Evolutionary conservation across 2,888 invertebrate species (phyloP).

Genomic region (Polydrusus tereticollis): DNA sequence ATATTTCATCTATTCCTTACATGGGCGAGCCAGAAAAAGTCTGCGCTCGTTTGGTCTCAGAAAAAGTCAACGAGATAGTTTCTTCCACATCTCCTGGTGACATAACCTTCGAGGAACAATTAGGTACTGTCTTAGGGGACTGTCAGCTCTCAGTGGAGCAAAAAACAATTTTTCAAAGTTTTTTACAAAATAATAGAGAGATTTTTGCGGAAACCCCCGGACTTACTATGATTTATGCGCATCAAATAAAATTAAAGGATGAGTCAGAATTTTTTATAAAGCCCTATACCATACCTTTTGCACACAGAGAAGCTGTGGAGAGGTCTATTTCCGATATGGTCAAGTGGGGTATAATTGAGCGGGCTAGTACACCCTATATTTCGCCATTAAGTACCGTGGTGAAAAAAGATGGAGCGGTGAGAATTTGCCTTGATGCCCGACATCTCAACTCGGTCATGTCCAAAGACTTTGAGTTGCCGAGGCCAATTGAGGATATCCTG

Average conservation of each 20-base stretch:
- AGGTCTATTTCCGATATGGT: too few relatives aligned
- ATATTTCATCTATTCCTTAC: too few relatives aligned
- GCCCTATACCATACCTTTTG: conserved; percentile 2
- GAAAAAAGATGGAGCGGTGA: conserved; percentile 54
- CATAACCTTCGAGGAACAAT: too few relatives aligned
- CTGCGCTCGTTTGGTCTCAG: too few relatives aligned
- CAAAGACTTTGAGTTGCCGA: neutral
- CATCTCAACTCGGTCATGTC: neutral
- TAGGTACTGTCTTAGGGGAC: neutral
- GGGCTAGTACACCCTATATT: too few relatives aligned
- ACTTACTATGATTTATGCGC: neutral
- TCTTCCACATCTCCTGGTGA: too few relatives aligned
- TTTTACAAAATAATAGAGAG: too few relatives aligned
- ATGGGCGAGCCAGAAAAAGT: too few relatives aligned
- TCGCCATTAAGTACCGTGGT: conserved; percentile 53
- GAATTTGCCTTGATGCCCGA: too few relatives aligned
- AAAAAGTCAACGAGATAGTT: too few relatives aligned
- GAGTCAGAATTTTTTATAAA: neutral
- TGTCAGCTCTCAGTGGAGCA: neutral
- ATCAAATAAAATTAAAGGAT: conserved; percentile 35
- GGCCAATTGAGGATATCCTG: neutral
- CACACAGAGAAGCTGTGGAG: conserved; percentile 20
- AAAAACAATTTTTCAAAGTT: too few relatives aligned
- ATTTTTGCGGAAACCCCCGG: neutral
- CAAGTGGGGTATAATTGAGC: conserved; percentile 47